phyloP scores from a whole-genome alignment of 2,797 vertebrate species.

The Oreonectes daqikongensis region DNA sequence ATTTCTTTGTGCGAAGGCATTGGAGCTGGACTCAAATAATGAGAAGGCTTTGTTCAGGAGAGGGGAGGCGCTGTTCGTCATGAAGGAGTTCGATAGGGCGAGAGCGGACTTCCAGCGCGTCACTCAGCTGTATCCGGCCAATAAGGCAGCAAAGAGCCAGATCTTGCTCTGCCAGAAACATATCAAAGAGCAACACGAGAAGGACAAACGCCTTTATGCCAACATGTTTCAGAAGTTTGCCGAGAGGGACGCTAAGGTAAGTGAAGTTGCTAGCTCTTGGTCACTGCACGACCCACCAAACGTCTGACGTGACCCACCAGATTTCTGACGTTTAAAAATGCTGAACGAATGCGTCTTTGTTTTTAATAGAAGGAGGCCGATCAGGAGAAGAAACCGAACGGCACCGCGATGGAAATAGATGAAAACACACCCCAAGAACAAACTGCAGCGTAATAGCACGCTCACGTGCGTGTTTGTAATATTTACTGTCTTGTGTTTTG shows the following conservation, averaged over 20 bases:
- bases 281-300: background rate
- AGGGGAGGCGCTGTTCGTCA: conserved; percentile 86
- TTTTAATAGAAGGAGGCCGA: conserved; percentile 70
- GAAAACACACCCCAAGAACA: conserved; percentile 53
- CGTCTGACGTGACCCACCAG: background rate
- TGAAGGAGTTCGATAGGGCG: conserved; percentile 92
- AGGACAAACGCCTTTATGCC: conserved; percentile 94
- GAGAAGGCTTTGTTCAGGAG: conserved; percentile 96
- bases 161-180: conserved; percentile 86
- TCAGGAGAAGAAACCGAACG: conserved; percentile 58
- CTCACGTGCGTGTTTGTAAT: conserved; percentile 50
- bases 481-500: conserved; percentile 27
- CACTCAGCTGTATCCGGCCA: conserved; percentile 89
- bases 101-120: conserved; percentile 89
- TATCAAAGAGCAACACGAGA: conserved; percentile 89
- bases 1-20: conserved; percentile 74
- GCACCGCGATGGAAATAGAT: conserved; percentile 60
- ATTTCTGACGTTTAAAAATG: background rate
- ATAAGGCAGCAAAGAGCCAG: conserved; percentile 92
- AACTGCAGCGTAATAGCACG: conserved; percentile 46
- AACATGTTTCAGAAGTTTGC: conserved; percentile 98
- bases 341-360: background rate
- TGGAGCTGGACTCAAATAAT: conserved; percentile 85
- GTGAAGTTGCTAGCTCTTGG: background rate
- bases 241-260: conserved; percentile 89